Evolutionary conservation across 2,888 invertebrate species (phyloP).

Genomic region (Synanthedon vespiformis): DNA sequence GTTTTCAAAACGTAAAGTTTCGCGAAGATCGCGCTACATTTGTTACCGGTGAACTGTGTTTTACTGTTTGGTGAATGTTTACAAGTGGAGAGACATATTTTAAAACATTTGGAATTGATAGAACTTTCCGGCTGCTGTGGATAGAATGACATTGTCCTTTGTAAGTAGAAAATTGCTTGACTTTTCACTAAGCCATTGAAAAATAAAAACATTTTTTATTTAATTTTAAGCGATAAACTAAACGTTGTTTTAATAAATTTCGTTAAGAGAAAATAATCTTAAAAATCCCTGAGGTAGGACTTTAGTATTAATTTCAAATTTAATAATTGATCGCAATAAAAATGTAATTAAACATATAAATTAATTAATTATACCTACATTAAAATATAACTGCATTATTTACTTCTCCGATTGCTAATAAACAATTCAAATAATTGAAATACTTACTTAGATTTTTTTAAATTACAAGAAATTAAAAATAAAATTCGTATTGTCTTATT

Average conservation of each 20-base stretch:
- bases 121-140: constrained; percentile 35
- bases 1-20: constrained; percentile 12
- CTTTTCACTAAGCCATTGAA: background rate
- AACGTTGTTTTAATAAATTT: too few species aligned
- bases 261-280: too few species aligned
- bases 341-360: too few species aligned
- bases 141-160: constrained; percentile 68
- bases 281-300: too few species aligned
- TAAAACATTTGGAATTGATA: constrained; percentile 23
- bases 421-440: too few species aligned
- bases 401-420: too few species aligned
- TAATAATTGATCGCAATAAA: too few species aligned
- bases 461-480: background rate
- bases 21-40: constrained; percentile 9
- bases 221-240: too few species aligned
- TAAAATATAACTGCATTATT: too few species aligned
- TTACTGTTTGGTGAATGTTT: background rate
- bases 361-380: too few species aligned
- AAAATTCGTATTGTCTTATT: background rate
- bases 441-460: background rate
- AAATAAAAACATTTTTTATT: background rate
- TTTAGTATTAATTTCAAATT: too few species aligned
- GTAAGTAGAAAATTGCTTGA: constrained; percentile 38
- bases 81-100: constrained; percentile 18
- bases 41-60: background rate